Evolutionary conservation across 2,888 invertebrate species (phyloP), one percentile per base, ranked within the genome.

Genomic region (Auanema sp.): DNA sequence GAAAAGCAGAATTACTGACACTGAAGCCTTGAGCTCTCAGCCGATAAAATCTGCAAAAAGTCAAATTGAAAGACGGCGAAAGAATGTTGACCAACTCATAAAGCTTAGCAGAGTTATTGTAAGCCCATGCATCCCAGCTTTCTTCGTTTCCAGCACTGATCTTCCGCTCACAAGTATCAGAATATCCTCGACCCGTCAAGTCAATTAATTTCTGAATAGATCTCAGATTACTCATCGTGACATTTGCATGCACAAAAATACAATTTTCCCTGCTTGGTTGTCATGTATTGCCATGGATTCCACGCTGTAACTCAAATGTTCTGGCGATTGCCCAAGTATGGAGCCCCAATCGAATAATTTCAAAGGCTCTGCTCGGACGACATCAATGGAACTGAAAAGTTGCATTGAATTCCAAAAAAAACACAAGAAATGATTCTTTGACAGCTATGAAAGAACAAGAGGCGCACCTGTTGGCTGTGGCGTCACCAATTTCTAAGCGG

Each of bases 401-500:
- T 43, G 1, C 10, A 50, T 54, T 47, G 47, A 43, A 40, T 41
- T 47, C 8, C 5, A 8, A 33, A 33, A 33, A 33, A 33, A 33
- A 33, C 8, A 33, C 8, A 8, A 33, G 33, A 33, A 33, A 3
- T 33, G 33, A 33, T 33, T 33, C 33, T 33, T 33, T 5, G 33
- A 8, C 33, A 33, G 33, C 33, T 5, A 33, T 33, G 33, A 33
- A 33, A 33, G 47, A 18, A 21, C 21, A 18, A 21, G 47, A 47
- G 16, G 41, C 23, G 21, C 24, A 65, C 49, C 56, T 58, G 25
- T 73, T 73, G n/a, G 43, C 44, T 16, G 51, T 64, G n/a, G 64
- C 44, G 47, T 73, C 73, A 8, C 73, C 73, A 16, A 73, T 73
- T 63, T 73, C 73, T 16, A 73, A 51, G 4, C 73, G 63, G 25